phyloP scores from a whole-genome alignment of 2,113 vertebrate species.

The Microtus ochrogaster region DNA sequence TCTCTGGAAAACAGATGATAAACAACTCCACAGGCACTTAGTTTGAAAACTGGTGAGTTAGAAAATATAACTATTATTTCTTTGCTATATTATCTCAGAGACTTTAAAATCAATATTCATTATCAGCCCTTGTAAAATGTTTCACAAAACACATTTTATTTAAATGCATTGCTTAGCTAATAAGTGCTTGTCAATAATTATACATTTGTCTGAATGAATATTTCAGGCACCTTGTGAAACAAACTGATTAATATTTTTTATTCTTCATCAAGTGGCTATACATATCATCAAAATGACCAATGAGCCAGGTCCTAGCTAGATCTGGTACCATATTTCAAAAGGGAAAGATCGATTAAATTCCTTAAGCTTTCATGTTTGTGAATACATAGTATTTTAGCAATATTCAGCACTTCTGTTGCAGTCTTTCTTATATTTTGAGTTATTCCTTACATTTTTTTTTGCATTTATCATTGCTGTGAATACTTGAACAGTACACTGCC shows the following conservation, averaged over 20 bases:
- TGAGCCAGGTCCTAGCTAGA: neutral
- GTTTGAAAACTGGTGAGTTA: slow-evolving; percentile 11
- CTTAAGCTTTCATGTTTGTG: neutral
- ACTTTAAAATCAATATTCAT: slow-evolving; percentile 30
- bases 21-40: neutral
- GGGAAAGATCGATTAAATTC: neutral
- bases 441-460: neutral
- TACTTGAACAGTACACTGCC: neutral
- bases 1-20: neutral
- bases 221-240: neutral
- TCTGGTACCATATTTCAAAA: neutral
- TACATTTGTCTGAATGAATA: neutral
- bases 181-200: neutral
- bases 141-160: neutral
- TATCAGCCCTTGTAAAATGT: neutral
- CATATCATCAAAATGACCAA: neutral
- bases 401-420: neutral
- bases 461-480: slow-evolving; percentile 33
- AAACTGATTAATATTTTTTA: neutral
- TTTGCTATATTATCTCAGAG: neutral
- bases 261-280: neutral
- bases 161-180: neutral
- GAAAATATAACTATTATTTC: slow-evolving; percentile 27
- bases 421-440: slow-evolving; percentile 5
- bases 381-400: slow-evolving; percentile 1